Evolutionary conservation across 2,888 invertebrate genomes (phyloP).

Genomic region (Oscheius myriophilus): DNA sequence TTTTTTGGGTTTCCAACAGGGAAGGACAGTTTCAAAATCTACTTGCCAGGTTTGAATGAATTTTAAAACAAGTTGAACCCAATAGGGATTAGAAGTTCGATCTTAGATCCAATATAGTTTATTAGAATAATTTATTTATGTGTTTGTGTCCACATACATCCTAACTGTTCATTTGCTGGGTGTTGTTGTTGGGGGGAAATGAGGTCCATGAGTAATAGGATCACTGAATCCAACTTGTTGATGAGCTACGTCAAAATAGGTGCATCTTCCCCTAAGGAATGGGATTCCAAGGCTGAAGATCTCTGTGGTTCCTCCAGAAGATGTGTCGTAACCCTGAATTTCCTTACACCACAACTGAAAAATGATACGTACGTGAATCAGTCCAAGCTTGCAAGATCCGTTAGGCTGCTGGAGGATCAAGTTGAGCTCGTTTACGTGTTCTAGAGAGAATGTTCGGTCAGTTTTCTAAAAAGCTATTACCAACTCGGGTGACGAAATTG

Average conservation of each 20-base stretch:
- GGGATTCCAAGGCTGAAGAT: slow-evolving; percentile 27
- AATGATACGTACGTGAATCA: slow-evolving; percentile 12
- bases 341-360: no score
- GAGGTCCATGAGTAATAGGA: slow-evolving; percentile 23
- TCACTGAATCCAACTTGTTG: slow-evolving; percentile 22
- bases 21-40: no score
- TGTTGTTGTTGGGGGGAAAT: slow-evolving; percentile 8
- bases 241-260: slow-evolving; percentile 17
- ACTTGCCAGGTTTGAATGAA: no score
- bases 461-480: background rate
- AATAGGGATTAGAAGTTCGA: no score
- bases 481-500: slow-evolving; percentile 4
- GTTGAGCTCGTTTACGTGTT: slow-evolving; percentile 21
- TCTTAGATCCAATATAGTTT: no score
- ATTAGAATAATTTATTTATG: no score
- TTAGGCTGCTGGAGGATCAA: slow-evolving; percentile 20
- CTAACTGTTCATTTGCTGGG: background rate
- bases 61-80: no score
- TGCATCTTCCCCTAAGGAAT: slow-evolving; percentile 30
- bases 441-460: background rate
- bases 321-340: no score
- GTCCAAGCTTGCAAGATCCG: slow-evolving; percentile 25
- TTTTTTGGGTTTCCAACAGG: no score
- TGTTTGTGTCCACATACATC: no score
- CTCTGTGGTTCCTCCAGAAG: slow-evolving; percentile 1